These are phyloP conservation scores for Oryzias javanicus DNA, from an alignment of 2,113 vertebrate genomes.

Conservation along the genomic window DNA sequence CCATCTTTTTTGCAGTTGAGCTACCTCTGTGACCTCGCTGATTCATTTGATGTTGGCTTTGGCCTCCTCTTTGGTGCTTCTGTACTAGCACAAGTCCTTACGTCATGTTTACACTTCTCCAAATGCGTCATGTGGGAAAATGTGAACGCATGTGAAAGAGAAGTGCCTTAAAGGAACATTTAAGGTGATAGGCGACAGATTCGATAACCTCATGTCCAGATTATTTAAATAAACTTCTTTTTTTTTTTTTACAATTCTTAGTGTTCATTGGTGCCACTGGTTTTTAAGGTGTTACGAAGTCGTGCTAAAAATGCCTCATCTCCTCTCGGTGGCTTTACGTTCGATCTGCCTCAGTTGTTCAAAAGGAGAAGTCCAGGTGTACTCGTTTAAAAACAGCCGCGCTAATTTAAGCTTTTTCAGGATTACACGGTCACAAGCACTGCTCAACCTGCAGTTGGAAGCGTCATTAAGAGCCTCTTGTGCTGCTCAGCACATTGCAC, in stretches of 20 bases:
- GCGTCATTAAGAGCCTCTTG: conserved; percentile 23
- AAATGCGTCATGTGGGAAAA: too few species aligned
- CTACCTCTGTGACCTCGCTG: not conserved
- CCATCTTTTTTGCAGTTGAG: not conserved
- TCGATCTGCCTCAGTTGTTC: not conserved
- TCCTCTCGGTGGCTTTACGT: conserved; percentile 27
- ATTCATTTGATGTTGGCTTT: conserved; percentile 1
- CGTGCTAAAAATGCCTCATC: conserved; percentile 2
- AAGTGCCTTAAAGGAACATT: too few species aligned
- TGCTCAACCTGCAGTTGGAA: conserved; percentile 10
- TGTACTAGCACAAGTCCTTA: too few species aligned
- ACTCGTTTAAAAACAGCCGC: conserved; percentile 43
- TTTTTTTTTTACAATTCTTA: too few species aligned
- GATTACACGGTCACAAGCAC: conserved; percentile 50
- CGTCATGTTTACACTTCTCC: too few species aligned
- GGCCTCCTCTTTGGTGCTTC: too few species aligned
- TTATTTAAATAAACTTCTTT: too few species aligned
- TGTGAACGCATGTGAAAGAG: too few species aligned
- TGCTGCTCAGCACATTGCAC: conserved; percentile 34
- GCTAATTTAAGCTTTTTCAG: conserved; percentile 38
- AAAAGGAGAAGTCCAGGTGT: conserved; percentile 11
- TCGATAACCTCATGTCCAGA: too few species aligned
- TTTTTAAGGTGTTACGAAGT: not conserved
- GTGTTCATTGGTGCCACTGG: conserved; percentile 42
- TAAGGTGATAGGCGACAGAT: too few species aligned